Evolutionary conservation across 2,797 vertebrate species (phyloP).

Genomic region (Acipenser oxyrinchus): DNA sequence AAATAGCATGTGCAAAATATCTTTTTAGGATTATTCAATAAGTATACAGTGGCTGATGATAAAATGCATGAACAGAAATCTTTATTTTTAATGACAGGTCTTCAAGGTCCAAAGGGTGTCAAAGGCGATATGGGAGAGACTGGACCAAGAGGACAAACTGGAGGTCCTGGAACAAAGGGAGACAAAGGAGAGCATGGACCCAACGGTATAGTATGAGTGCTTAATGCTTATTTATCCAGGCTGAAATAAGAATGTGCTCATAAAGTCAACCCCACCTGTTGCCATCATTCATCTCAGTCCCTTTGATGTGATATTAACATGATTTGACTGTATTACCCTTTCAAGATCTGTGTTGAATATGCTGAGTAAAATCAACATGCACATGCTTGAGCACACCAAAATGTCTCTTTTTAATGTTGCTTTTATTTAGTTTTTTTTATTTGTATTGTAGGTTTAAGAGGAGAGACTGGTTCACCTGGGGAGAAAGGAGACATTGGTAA

Average conservation of each 20-base stretch:
- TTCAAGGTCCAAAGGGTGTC: slow-evolving; percentile 39
- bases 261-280: neutral
- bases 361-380: too few relatives aligned
- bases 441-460: neutral
- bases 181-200: slow-evolving; percentile 27
- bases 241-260: neutral
- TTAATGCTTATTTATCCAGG: neutral
- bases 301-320: neutral
- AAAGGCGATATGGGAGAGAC: slow-evolving; percentile 31
- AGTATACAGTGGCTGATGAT: too few relatives aligned
- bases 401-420: too few relatives aligned
- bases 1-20: neutral
- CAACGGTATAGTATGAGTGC: slow-evolving; percentile 4
- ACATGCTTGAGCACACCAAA: too few relatives aligned
- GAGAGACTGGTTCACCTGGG: neutral
- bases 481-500: neutral
- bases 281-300: neutral
- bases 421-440: neutral
- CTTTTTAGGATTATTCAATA: neutral
- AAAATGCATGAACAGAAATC: neutral
- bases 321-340: neutral
- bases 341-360: too few relatives aligned
- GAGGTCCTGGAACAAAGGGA: slow-evolving; percentile 37
- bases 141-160: slow-evolving; percentile 14
- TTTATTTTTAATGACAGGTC: neutral